Percentiles rank a stretch among this genome's conserved stretches.
Evolutionary conservation across 2,797 vertebrate species (phyloP).

Genomic region (Labroides dimidiatus): DNA sequence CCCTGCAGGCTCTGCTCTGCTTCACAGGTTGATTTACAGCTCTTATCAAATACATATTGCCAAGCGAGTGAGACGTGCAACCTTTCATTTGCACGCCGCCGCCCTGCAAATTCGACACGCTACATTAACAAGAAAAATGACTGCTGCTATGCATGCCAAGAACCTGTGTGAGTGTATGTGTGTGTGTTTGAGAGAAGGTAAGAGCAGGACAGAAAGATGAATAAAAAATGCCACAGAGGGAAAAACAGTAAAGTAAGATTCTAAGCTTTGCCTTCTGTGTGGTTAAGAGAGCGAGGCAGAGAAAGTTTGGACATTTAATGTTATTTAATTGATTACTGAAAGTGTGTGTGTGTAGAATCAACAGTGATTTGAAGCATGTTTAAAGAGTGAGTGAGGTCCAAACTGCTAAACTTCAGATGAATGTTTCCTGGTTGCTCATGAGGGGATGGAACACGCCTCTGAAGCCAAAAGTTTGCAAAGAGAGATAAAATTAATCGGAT

Average conservation of each 20-base stretch:
- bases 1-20: constrained; percentile 69
- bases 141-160: constrained; percentile 76
- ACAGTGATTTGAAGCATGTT: not conserved
- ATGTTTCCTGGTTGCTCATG: not conserved
- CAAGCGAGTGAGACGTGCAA: constrained; percentile 88
- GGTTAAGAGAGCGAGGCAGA: constrained; percentile 14
- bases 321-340: constrained; percentile 20
- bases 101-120: constrained; percentile 85
- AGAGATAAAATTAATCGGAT: no score
- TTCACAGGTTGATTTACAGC: constrained; percentile 79
- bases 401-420: no score
- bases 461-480: no score
- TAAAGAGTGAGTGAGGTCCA: not conserved
- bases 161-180: constrained; percentile 23
- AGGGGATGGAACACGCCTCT: not conserved
- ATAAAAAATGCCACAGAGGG: constrained; percentile 37
- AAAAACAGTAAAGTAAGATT: constrained; percentile 44
- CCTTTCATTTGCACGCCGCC: constrained; percentile 86
- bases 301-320: constrained; percentile 8
- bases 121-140: constrained; percentile 89
- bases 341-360: not conserved
- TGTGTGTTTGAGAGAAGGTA: constrained; percentile 16
- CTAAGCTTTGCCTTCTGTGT: constrained; percentile 30
- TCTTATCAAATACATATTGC: constrained; percentile 85
- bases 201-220: constrained; percentile 20